Evolutionary conservation across 2,888 invertebrate species (phyloP).

Genomic region (Yponomeuta evonymella): DNA sequence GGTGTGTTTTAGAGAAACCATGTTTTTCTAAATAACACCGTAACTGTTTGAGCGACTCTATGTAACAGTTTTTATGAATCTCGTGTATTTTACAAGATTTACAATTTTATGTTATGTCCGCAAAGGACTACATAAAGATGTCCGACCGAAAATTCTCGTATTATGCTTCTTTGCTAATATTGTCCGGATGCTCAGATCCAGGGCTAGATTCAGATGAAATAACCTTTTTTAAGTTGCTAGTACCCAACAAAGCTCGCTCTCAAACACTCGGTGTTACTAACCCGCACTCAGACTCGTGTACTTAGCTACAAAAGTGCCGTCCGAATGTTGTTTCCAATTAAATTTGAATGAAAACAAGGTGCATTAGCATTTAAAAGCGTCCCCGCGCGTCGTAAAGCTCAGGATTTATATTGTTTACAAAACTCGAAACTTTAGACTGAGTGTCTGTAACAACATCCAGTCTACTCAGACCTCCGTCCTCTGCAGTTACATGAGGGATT

Average conservation of each 20-base stretch:
- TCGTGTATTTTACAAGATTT: too few relatives aligned
- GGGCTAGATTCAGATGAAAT: too few relatives aligned
- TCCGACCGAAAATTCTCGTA: too few relatives aligned
- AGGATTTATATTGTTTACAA: conserved; percentile 17
- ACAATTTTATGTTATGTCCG: too few relatives aligned
- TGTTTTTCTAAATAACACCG: too few relatives aligned
- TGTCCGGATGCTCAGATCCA: too few relatives aligned
- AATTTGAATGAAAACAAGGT: conserved; percentile 15
- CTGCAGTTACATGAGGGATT: background rate
- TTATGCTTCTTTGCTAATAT: too few relatives aligned
- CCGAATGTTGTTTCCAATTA: conserved; percentile 10
- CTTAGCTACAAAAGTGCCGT: background rate
- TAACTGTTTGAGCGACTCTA: too few relatives aligned
- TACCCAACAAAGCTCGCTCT: background rate
- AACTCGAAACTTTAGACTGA: conserved; percentile 15
- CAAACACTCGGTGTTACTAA: background rate
- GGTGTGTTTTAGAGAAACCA: too few relatives aligned
- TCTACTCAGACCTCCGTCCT: background rate
- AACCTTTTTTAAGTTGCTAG: background rate
- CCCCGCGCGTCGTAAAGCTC: conserved; percentile 14
- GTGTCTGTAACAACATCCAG: conserved; percentile 13
- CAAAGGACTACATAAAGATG: too few relatives aligned
- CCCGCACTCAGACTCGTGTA: background rate
- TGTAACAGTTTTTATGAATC: too few relatives aligned
- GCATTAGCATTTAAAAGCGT: conserved; percentile 15